phyloP scores from a whole-genome alignment of 2,797 vertebrate genomes.

The Psittacula echo region DNA sequence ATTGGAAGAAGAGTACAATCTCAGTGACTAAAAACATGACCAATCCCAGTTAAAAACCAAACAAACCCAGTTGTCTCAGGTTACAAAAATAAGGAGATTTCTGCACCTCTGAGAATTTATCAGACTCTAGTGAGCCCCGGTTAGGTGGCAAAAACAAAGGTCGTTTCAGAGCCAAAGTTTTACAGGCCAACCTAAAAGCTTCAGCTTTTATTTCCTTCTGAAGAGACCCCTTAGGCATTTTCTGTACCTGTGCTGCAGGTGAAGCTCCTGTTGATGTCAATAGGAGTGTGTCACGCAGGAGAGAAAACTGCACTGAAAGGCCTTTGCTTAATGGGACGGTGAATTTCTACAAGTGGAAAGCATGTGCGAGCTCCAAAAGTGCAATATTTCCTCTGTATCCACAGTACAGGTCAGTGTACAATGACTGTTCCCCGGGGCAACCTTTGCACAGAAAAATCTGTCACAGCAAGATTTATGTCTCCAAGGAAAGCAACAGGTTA shows the following conservation, averaged over 20 bases:
- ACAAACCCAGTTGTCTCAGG: neutral
- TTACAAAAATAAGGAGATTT: neutral
- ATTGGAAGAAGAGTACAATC: neutral
- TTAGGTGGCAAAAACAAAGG: neutral
- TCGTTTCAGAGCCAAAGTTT: neutral
- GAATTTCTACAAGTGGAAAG: neutral
- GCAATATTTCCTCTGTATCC: neutral
- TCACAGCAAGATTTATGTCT: neutral
- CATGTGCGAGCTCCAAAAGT: neutral
- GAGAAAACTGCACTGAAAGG: neutral
- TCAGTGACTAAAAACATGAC: neutral
- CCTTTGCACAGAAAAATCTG: neutral
- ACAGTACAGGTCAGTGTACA: neutral
- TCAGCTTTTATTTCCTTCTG: neutral
- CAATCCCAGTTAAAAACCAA: neutral
- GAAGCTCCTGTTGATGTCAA: neutral
- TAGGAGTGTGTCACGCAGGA: fast-evolving
- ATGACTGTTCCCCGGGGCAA: neutral
- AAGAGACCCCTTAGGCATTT: neutral
- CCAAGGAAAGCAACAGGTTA: neutral
- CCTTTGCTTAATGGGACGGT: neutral
- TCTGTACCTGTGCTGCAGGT: neutral
- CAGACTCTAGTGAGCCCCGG: neutral
- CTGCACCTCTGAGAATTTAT: neutral
- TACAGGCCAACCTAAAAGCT: neutral